phyloP scores from a whole-genome alignment of 2,797 vertebrate species.

The Taenioides sp. region DNA sequence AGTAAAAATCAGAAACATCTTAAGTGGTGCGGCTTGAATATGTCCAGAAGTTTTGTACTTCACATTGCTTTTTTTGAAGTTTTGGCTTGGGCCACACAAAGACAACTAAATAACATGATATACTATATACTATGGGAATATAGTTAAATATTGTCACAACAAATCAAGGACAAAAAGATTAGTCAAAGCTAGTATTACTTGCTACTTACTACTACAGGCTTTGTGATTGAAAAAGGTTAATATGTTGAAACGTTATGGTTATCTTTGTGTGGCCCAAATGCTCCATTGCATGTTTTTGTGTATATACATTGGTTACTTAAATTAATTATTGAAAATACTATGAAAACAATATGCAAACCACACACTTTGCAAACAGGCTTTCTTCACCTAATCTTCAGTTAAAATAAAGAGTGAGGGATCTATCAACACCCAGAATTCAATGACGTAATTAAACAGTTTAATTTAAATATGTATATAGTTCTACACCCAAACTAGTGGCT shows the following conservation, averaged over 20 bases:
- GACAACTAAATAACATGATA: neutral
- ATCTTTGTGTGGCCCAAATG: neutral
- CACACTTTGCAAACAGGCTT: slow-evolving; percentile 84
- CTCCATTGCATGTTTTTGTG: slow-evolving; percentile 19
- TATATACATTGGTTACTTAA: slow-evolving; percentile 85
- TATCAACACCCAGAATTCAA: slow-evolving; percentile 21
- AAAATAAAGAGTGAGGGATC: slow-evolving; percentile 52
- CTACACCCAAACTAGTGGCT: slow-evolving; percentile 32
- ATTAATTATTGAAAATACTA: slow-evolving; percentile 94
- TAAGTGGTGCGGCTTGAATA: slow-evolving; percentile 60
- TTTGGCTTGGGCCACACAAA: neutral
- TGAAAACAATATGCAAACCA: slow-evolving; percentile 83
- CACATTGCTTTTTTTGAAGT: slow-evolving; percentile 34
- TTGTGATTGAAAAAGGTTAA: neutral
- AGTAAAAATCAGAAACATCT: slow-evolving; percentile 88
- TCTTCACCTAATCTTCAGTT: slow-evolving; percentile 75
- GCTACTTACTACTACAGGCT: neutral
- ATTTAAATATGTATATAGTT: slow-evolving; percentile 41
- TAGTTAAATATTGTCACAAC: neutral
- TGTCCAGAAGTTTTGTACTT: slow-evolving; percentile 53
- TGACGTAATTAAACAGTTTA: slow-evolving; percentile 23
- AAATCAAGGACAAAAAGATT: neutral
- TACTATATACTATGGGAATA: neutral
- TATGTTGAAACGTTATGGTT: neutral
- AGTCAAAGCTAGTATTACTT: neutral